Evolutionary conservation across 2,888 invertebrate species (phyloP).

Genomic region (Rugalucina vietnamica): DNA sequence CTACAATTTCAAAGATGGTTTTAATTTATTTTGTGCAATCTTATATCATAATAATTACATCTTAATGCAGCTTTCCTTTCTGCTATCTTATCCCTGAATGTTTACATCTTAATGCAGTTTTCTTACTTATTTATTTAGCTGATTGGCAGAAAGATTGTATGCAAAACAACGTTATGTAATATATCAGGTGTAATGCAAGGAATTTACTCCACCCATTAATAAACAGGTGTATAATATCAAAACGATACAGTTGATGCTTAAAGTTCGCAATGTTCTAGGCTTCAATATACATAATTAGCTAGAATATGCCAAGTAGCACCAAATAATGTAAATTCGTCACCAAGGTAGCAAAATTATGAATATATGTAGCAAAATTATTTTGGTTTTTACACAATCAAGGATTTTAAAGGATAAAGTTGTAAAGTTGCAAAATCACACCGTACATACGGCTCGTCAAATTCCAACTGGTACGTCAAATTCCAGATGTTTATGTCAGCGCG

Average conservation of each 20-base stretch:
- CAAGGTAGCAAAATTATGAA: too few relatives aligned
- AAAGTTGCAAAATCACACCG: too few relatives aligned
- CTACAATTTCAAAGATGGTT: not conserved
- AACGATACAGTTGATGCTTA: not conserved
- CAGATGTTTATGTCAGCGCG: too few relatives aligned
- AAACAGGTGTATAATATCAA: constrained; percentile 9
- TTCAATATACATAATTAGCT: too few relatives aligned
- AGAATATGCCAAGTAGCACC: too few relatives aligned
- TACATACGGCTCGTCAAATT: too few relatives aligned
- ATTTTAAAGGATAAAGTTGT: too few relatives aligned
- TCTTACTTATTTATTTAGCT: not conserved
- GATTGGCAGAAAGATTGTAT: not conserved
- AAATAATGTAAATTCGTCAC: too few relatives aligned
- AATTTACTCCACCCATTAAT: constrained; percentile 8
- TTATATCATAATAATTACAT: not conserved
- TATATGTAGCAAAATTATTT: too few relatives aligned
- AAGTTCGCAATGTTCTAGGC: too few relatives aligned
- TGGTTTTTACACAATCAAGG: too few relatives aligned
- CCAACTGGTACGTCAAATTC: too few relatives aligned
- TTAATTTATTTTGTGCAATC: not conserved
- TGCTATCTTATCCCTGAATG: not conserved
- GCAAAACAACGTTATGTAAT: not conserved
- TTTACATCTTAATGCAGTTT: not conserved
- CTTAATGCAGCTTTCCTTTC: not conserved
- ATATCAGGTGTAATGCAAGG: not conserved